These are phyloP conservation scores for Catajapyx aquilonaris DNA, from an alignment of 1,140 invertebrate species.

Conservation along the genomic window DNA sequence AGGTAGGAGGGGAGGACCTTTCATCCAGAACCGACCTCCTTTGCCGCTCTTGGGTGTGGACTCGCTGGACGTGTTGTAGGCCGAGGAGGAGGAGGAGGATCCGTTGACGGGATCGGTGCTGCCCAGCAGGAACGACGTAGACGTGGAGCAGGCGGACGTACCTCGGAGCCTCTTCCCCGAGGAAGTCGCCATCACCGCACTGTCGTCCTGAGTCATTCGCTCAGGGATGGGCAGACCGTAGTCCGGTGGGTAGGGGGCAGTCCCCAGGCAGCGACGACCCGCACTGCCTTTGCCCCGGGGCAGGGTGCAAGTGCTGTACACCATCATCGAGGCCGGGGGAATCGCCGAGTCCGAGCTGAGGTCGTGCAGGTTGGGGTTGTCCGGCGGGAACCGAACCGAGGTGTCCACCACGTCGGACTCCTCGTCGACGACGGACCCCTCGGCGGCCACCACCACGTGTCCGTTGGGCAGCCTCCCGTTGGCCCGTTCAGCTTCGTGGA, in stretches of 20 bases:
- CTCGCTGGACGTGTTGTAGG: constrained; percentile 10
- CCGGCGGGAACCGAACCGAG: not conserved
- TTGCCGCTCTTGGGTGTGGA: constrained; percentile 12
- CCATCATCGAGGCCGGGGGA: no score
- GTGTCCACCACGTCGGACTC: not conserved
- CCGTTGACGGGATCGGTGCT: no score
- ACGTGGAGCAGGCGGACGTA: no score
- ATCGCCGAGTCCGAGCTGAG: not conserved
- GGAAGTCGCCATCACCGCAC: constrained; percentile 8
- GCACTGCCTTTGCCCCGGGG: not conserved
- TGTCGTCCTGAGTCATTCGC: constrained; percentile 15
- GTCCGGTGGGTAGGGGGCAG: constrained; percentile 30
- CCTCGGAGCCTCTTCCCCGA: no score
- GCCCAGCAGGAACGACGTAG: no score
- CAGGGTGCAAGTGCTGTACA: not conserved
- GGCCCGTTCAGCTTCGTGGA: not conserved
- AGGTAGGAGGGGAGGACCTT: constrained; percentile 56
- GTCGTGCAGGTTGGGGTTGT: not conserved
- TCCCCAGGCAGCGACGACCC: not conserved
- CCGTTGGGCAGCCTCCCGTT: constrained; percentile 17
- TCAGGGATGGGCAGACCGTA: constrained; percentile 47
- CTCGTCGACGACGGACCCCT: constrained; percentile 9
- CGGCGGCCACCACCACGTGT: constrained; percentile 17
- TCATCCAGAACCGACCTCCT: constrained; percentile 46
- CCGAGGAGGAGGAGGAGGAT: constrained; percentile 8